Conservation (phyloP, 1,140 invertebrate genomes). For the Sitophilus oryzae region DNA sequence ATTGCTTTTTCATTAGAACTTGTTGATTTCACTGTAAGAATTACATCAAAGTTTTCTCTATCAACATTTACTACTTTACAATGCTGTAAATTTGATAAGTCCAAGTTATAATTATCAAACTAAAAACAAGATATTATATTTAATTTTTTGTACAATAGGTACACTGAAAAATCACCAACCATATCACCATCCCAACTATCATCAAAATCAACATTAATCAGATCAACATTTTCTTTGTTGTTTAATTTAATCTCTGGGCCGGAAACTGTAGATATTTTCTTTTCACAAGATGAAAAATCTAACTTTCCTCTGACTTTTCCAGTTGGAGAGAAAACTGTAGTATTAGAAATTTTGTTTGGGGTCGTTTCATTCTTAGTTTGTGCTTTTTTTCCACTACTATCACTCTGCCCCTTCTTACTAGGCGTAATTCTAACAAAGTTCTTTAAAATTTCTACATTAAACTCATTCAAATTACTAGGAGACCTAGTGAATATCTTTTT, state of each 20-base stretch:
- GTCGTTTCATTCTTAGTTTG: constrained; percentile 38
- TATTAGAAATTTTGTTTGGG: constrained; percentile 23
- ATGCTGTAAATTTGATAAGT: constrained; percentile 46
- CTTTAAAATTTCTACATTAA: constrained; percentile 38
- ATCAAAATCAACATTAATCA: constrained; percentile 21
- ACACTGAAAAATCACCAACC: neutral
- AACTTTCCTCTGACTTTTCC: constrained; percentile 26
- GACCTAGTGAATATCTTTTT: constrained; percentile 35
- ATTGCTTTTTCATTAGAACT: constrained; percentile 32
- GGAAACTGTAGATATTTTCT: neutral
- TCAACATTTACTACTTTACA: constrained; percentile 45
- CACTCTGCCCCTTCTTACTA: constrained; percentile 28
- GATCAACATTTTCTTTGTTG: constrained; percentile 20
- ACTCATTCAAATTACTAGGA: constrained; percentile 32
- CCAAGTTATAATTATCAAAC: constrained; percentile 33
- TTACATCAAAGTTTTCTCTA: constrained; percentile 25
- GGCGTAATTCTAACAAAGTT: constrained; percentile 40
- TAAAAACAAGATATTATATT: constrained; percentile 5
- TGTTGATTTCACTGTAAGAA: constrained; percentile 43
- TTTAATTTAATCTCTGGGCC: neutral
- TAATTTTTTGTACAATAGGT: neutral
- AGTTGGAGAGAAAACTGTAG: constrained; percentile 3
- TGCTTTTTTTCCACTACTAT: constrained; percentile 7
- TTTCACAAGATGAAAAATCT: constrained; percentile 22
- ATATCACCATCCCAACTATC: constrained; percentile 29